phyloP scores from a whole-genome alignment of 2,113 vertebrate genomes.

The Orthonyx spaldingii region DNA sequence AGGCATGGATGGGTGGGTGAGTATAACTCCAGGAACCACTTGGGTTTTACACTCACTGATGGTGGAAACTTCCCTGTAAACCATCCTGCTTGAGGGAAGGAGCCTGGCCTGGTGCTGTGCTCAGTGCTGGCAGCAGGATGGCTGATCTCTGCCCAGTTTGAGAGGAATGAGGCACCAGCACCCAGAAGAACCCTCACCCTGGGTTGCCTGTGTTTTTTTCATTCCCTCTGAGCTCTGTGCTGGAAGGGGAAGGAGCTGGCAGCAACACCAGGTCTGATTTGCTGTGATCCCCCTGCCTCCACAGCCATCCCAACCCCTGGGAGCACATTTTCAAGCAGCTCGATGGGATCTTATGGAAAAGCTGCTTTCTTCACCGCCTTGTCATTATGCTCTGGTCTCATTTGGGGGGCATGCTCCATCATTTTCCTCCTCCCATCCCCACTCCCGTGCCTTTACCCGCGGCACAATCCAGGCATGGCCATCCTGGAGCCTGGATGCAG shows the following conservation, averaged over 20 bases:
- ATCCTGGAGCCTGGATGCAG: accelerated
- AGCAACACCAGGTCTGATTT: accelerated
- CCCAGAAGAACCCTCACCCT: not conserved
- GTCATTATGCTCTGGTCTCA: accelerated
- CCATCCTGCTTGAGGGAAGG: accelerated
- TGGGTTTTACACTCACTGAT: not conserved
- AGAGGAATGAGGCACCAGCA: not conserved
- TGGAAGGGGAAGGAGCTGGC: not conserved
- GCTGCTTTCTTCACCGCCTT: not conserved
- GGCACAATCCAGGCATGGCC: accelerated
- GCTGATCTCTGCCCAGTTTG: not conserved
- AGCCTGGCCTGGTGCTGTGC: not conserved
- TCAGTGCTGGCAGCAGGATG: accelerated
- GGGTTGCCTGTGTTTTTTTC: accelerated
- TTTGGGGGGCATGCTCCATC: not conserved
- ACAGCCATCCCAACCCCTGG: not conserved
- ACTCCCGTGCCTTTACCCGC: accelerated
- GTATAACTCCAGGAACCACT: not conserved
- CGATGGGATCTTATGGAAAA: accelerated
- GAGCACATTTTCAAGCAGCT: not conserved
- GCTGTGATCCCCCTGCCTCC: not conserved
- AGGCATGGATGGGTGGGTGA: accelerated
- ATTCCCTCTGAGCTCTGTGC: not conserved
- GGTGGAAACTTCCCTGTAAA: not conserved
- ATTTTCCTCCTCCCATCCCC: not conserved